Base-by-base conservation (phyloP, 1,140 invertebrate species). In the Dermatophagoides farinae region DNA sequence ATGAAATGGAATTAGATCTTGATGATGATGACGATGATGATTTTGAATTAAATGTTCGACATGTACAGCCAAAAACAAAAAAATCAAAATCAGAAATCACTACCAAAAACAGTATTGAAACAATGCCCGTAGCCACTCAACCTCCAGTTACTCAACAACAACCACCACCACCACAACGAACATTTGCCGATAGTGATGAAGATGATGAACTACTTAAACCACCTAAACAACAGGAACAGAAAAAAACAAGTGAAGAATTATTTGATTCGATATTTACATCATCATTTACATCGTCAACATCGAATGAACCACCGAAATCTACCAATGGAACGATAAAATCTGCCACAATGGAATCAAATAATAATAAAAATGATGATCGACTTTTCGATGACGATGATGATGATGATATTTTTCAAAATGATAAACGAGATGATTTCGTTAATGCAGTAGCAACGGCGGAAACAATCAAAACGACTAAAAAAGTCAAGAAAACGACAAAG, bases 191-290 rank as follows among this genome's bases (percentile, higher is more conserved):
- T 38, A 47, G 57, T 39, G 57, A 58, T 5, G 57, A 58, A 10
- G 57, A 58, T 2, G 12, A n/a, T 12, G 12, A 18, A 12, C 5
- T 12, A 14, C 18, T 14, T 11, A 58, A 5, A 43, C 40, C 39
- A 12, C 1, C 9, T 20, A 31, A 50, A 22, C 16, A 50, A 23
- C 12, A 58, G n/a, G 57, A 58, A 31, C 10, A 37, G 38, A 55
- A 55, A 23, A 55, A 55, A 23, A 55, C 58, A 18, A 60, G 43
- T 52, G 58, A 60, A 60, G 58, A 60, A 23, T 25, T 60, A 18
- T 49, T 60, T 49, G 58, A 60, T 37, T 47, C 58, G 23, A 23
- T 47, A 20, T 44, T 58, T 58, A 58, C 57, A 37, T 23, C 25
- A 51, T 31, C 25, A 6, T 23, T n/a, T 6, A 12, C 31, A 54